A percentile compares a stretch with the other conserved stretches of the same genome.
Evolutionary conservation across 2,888 invertebrate genomes (phyloP).

Genomic region (Rhaphigaster nebulosa): DNA sequence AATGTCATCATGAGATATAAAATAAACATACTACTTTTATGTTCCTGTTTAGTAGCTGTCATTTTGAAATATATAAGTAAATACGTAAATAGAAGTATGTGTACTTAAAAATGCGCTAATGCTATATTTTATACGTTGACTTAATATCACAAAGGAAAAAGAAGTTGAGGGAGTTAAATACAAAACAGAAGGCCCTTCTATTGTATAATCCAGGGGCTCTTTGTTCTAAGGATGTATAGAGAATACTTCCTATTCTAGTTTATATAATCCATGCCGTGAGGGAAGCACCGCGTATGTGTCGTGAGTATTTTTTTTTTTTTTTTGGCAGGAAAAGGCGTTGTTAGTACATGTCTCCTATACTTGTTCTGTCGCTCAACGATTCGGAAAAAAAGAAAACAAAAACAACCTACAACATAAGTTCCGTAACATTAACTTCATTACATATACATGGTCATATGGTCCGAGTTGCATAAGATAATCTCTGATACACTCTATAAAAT

Average conservation of each 20-base stretch:
- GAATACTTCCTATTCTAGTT: background rate
- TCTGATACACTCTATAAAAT: background rate
- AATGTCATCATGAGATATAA: no score
- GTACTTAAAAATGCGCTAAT: no score
- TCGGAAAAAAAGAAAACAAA: background rate
- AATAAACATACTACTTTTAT: no score
- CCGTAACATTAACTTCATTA: constrained; percentile 16
- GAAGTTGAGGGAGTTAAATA: background rate
- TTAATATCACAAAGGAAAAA: background rate
- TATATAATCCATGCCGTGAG: background rate
- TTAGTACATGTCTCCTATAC: background rate
- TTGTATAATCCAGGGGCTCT: background rate
- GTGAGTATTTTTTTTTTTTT: background rate
- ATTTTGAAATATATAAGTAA: no score
- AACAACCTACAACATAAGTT: background rate
- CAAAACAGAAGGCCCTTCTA: background rate
- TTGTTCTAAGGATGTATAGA: background rate
- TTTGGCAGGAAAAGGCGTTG: background rate
- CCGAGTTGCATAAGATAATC: background rate
- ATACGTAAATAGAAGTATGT: no score
- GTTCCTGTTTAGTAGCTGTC: no score
- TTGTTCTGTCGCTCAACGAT: constrained; percentile 6
- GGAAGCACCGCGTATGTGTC: background rate
- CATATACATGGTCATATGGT: background rate
- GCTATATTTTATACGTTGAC: no score